Evolutionary conservation across 2,888 invertebrate genomes (phyloP).

Genomic region (Pyrochroa serraticornis): DNA sequence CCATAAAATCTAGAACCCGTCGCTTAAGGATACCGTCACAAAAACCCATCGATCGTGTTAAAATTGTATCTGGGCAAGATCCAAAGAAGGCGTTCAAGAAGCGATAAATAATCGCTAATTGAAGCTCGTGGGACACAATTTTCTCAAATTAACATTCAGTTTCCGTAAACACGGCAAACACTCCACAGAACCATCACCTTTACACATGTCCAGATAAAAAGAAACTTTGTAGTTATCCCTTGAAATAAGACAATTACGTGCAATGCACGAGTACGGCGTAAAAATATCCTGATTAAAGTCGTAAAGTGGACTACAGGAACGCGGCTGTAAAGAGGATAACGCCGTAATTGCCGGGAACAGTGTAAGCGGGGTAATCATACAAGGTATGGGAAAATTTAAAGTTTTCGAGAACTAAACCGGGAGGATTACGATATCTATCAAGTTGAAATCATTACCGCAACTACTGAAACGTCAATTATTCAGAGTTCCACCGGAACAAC

Average conservation of each 20-base stretch:
- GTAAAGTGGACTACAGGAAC: conserved; percentile 17
- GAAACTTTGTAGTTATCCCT: conserved; percentile 2
- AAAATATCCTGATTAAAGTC: conserved; percentile 28
- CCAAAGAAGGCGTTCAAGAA: conserved; percentile 18
- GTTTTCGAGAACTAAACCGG: background rate
- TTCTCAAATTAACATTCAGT: conserved; percentile 14
- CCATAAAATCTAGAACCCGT: conserved; percentile 19
- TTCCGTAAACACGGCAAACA: conserved; percentile 17
- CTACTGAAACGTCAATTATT: conserved; percentile 14
- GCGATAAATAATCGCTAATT: conserved; percentile 19
- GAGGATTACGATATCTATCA: too few relatives aligned
- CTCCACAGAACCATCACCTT: background rate
- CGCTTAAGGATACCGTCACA: conserved; percentile 15
- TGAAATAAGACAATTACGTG: conserved; percentile 22
- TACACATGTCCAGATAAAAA: conserved; percentile 4
- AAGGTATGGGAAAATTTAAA: background rate
- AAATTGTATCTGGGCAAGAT: conserved; percentile 13
- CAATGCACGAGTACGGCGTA: conserved; percentile 14
- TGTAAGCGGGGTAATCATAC: background rate
- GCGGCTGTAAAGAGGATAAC: conserved; percentile 18
- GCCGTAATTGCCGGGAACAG: conserved; percentile 15
- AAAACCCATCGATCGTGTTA: conserved; percentile 19
- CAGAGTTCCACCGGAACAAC: conserved; percentile 16
- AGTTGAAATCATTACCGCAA: background rate
- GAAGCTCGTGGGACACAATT: conserved; percentile 15